Evolutionary conservation across 2,797 vertebrate species (phyloP), one percentile per base, ranked within the genome.

Genomic region (Thalassophryne amazonica): DNA sequence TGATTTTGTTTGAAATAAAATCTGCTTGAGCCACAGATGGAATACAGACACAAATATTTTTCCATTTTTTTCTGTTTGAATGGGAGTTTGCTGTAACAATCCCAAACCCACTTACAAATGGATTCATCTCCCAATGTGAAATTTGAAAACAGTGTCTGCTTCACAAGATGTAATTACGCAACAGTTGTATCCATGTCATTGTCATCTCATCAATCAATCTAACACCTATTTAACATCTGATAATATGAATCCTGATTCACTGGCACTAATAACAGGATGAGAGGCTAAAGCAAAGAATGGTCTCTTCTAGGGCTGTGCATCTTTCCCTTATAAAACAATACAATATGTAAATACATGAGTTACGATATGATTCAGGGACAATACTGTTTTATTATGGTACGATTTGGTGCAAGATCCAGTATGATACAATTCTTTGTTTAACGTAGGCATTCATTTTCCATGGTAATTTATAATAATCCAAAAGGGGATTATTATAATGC

Each of bases 1-100:
- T 69, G 73, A 40, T 76, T 78, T 83, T 54, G 56, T 69, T 73
- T 76, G 76, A 83, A 83, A 70, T 59, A 31, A 71, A 85, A 77
- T 80, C 43, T 58, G 63, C 79, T 80, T 71, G 64, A 73, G 61
- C 52, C 31, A 3, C 40, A 56, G 57, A 83, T 60, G 48, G 51
- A 76, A 81, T 78, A 73, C 61, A 64, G 59, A 68, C 9, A 30
- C 9, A 30, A 70, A 62, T 52, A 78, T 81, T 74, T 69, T 36
- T 61, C 34, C 16, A 67, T 64, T 75, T 43, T 75, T 43, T 64
- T 80, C 73, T 73, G 55, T 67, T 60, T 71, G 42, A 56, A 49
- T 60, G 62, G 21, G 60, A 60, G 58, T 76, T 80, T 68, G 58
- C 48, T 68, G 43, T 53, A 69, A 80, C 62, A 60, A 60, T 65